These are phyloP conservation scores for Metridium senile DNA, from an alignment of 92 coral and sea anemone species.

Conservation along the genomic window DNA sequence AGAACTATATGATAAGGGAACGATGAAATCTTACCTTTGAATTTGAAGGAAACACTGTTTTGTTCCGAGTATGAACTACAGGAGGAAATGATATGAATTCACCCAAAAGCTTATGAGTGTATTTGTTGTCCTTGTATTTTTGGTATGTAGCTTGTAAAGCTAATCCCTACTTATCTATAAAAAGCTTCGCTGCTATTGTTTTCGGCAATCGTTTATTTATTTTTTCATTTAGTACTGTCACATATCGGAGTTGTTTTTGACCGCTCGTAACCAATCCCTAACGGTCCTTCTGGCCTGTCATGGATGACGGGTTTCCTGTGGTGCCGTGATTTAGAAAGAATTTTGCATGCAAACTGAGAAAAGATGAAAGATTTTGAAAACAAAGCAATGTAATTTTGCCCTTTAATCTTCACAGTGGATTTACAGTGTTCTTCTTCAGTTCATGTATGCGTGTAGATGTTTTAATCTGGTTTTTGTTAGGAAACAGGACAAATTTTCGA, in stretches of 20 bases:
- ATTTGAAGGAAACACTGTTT: too few species aligned
- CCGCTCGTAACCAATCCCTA: background rate
- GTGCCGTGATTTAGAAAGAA: background rate
- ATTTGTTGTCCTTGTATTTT: constrained; percentile 29
- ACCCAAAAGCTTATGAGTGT: background rate
- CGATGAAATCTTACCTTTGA: too few species aligned
- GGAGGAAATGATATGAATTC: too few species aligned
- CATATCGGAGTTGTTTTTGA: background rate
- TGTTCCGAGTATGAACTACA: too few species aligned
- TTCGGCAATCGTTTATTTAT: constrained; percentile 9
- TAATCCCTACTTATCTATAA: constrained; percentile 26
- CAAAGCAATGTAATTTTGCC: too few species aligned
- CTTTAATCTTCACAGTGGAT: too few species aligned
- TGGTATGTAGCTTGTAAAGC: constrained; percentile 23
- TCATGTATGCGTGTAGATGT: too few species aligned
- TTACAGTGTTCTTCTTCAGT: too few species aligned
- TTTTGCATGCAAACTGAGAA: background rate
- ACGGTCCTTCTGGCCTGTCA: background rate
- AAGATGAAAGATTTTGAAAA: background rate
- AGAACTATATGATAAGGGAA: too few species aligned
- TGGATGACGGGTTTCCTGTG: constrained; percentile 17
- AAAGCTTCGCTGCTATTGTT: constrained; percentile 9
- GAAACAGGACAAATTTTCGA: background rate
- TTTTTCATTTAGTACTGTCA: constrained; percentile 4
- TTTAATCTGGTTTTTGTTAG: too few species aligned